These are phyloP conservation scores for Antitype chi DNA, from an alignment of 2,888 invertebrate species.

Conservation along the genomic window DNA sequence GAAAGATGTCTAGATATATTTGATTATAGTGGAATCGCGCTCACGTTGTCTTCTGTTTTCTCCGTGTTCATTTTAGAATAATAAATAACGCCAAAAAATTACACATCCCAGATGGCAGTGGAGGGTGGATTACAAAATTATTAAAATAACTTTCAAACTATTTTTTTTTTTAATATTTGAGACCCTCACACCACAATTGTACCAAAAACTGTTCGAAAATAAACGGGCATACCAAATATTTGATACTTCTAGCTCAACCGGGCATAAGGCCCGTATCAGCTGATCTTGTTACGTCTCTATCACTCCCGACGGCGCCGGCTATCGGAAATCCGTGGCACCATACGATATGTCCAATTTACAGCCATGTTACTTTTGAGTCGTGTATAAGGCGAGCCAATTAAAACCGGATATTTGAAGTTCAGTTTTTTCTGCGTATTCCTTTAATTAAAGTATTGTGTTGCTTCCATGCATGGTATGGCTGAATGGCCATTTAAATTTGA, in stretches of 20 bases:
- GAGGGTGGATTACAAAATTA: too few relatives aligned
- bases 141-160: too few relatives aligned
- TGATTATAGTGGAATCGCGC: background rate
- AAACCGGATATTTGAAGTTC: conserved; percentile 24
- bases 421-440: background rate
- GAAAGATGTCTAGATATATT: background rate
- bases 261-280: background rate
- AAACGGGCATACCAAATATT: conserved; percentile 16
- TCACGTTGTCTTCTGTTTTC: too few relatives aligned
- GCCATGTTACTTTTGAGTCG: conserved; percentile 38
- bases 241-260: background rate
- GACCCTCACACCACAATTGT: too few relatives aligned
- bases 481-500: too few relatives aligned
- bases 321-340: conserved; percentile 39
- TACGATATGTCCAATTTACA: conserved; percentile 56
- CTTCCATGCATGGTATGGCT: background rate
- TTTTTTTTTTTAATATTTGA: too few relatives aligned
- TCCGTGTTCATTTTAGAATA: too few relatives aligned
- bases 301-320: conserved; percentile 16
- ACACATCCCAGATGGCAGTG: too few relatives aligned
- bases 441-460: conserved; percentile 7
- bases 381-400: conserved; percentile 43
- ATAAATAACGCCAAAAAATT: too few relatives aligned
- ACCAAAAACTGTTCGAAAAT: too few relatives aligned
- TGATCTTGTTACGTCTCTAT: conserved; percentile 51